Evolutionary conservation across 2,113 vertebrate species (phyloP), one percentile per base, ranked within the genome.

Genomic region (Oreotrochilus melanogaster): DNA sequence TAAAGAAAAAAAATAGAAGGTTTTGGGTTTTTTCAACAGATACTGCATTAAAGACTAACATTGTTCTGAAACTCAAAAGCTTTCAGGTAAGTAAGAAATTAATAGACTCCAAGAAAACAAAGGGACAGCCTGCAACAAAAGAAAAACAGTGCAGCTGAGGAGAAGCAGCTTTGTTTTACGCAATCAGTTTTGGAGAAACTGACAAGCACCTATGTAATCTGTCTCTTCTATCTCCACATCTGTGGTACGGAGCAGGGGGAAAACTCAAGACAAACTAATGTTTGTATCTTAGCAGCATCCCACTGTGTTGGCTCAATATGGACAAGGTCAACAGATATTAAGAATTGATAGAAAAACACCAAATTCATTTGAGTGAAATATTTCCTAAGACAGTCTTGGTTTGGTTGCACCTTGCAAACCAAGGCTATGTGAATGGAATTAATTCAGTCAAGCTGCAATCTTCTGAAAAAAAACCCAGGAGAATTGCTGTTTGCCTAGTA

Each of bases 171-270:
- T 50, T 89, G 65, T 80, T 56, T 86, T 78, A 78, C 57, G 54
- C 1, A 6, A 74, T 31, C 51, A 87, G 18, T 71, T 92, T 23
- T 74, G 48, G 57, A 92, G 84, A 66, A 95, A 92, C 84, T 71
- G 93, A 94, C 81, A 92, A 89, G 64, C 42, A 62, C 31, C 1
- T 1, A 71, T 3, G 4, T 43, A 58, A 7, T 70, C 60, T 35
- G n/a, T 33, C 25, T 84, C 43, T 43, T 79, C 66, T 43, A 24
- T 14, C 35, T 57, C n/a, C 53, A 45, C 0, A 0, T 74, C 62
- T 89, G 53, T 39, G 54, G 57, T 72, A 85, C 11, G 88, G 85
- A 96, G n/a, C 24, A 82, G 78, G 7, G 51, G 33, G 86, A 89
- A 47, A 91, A 71, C 61, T 72, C 43, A 82, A 71, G 48, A 87